phyloP scores from a whole-genome alignment of 1,140 invertebrate species.

The Drosophila ambigua region DNA sequence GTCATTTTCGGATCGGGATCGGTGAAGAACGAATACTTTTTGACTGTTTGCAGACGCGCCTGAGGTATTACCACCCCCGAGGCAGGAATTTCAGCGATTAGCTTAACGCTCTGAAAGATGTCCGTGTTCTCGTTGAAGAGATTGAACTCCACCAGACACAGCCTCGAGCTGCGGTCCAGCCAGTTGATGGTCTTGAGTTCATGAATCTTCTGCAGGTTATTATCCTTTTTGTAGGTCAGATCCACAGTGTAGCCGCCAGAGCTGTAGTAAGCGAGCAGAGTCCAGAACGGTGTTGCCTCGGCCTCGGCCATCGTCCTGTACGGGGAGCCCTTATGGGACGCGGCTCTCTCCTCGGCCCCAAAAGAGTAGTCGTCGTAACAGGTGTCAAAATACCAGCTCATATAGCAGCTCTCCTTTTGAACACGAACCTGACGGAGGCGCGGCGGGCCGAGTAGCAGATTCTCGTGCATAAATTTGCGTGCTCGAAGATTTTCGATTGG shows the following conservation, averaged over 20 bases:
- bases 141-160: slow-evolving; percentile 70
- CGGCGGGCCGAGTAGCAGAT: slow-evolving; percentile 68
- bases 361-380: slow-evolving; percentile 62
- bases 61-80: slow-evolving; percentile 71
- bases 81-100: slow-evolving; percentile 72
- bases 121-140: slow-evolving; percentile 69
- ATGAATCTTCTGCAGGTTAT: slow-evolving; percentile 42
- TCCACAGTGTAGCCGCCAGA: slow-evolving; percentile 63
- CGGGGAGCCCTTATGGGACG: slow-evolving; percentile 11
- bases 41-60: slow-evolving; percentile 61
- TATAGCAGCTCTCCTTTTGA: slow-evolving; percentile 53
- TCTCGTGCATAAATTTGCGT: slow-evolving; percentile 63
- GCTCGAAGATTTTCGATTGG: slow-evolving; percentile 9
- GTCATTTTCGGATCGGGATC: slow-evolving; percentile 40
- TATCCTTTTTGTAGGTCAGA: slow-evolving; percentile 32
- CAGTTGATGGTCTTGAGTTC: slow-evolving; percentile 40
- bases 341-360: slow-evolving; percentile 33
- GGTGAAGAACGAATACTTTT: slow-evolving; percentile 57
- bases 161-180: slow-evolving; percentile 67
- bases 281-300: slow-evolving; percentile 51
- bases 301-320: slow-evolving; percentile 41
- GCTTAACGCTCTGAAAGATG: slow-evolving; percentile 72
- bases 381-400: slow-evolving; percentile 65
- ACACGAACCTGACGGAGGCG: slow-evolving; percentile 72
- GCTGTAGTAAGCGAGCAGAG: slow-evolving; percentile 47